Evolutionary conservation across 2,888 invertebrate species (phyloP).

Genomic region (Harpalus rufipes): DNA sequence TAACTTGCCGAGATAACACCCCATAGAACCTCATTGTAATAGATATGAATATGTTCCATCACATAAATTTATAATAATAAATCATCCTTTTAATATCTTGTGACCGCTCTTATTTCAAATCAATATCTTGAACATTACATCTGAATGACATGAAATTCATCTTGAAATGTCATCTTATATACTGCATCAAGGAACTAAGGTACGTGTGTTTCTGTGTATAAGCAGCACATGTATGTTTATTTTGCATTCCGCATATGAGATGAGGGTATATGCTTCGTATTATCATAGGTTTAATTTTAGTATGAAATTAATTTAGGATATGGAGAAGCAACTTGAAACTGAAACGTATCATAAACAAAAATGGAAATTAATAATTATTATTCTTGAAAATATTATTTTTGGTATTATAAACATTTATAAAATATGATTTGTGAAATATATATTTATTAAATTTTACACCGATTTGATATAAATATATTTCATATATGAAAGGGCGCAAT

Average conservation of each 20-base stretch:
- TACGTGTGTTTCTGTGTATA: conserved; percentile 41
- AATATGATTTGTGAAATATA: too few relatives aligned
- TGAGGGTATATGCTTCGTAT: not conserved
- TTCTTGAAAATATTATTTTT: too few relatives aligned
- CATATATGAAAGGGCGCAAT: too few relatives aligned
- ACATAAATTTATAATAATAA: not conserved
- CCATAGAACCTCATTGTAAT: too few relatives aligned
- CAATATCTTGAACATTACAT: not conserved
- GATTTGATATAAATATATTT: too few relatives aligned
- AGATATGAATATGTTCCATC: too few relatives aligned
- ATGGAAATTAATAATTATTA: not conserved
- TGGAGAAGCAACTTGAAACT: not conserved
- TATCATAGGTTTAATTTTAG: not conserved
- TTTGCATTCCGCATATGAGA: conserved; percentile 29
- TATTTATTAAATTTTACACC: too few relatives aligned
- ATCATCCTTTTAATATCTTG: not conserved
- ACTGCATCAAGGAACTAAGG: not conserved
- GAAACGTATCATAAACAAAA: not conserved
- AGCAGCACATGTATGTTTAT: conserved; percentile 53
- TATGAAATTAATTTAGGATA: not conserved
- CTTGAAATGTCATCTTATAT: not conserved
- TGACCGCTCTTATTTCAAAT: not conserved
- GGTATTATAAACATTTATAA: too few relatives aligned
- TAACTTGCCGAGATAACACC: too few relatives aligned
- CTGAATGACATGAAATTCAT: not conserved